A percentile compares a stretch with the other conserved stretches of the same genome.
These are phyloP conservation scores for Petrocephalus schoutedeni DNA, from an alignment of 2,797 vertebrate genomes.

Conservation along the genomic window DNA sequence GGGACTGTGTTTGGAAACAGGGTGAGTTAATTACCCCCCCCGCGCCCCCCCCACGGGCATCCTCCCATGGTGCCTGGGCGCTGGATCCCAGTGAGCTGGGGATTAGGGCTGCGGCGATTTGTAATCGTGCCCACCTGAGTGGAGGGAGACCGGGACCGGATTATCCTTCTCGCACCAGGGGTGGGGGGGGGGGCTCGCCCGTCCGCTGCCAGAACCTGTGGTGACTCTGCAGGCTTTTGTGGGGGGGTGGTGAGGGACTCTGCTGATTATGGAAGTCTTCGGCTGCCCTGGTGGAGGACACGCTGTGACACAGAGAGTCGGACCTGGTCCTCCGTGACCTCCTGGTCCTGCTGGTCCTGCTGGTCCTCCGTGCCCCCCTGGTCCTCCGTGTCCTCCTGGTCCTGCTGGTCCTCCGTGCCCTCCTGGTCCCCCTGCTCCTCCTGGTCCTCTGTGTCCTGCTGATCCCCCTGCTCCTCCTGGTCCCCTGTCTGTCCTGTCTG, in stretches of 20 bases:
- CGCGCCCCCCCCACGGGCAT: slow-evolving; percentile 43
- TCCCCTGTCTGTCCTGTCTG: no score
- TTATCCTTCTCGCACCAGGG: slow-evolving; percentile 23
- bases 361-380: not conserved
- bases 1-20: slow-evolving; percentile 61
- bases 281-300: not conserved
- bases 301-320: not conserved
- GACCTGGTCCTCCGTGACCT: not conserved
- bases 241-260: not conserved
- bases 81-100: slow-evolving; percentile 58
- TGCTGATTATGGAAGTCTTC: not conserved
- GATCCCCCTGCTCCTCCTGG: not conserved
- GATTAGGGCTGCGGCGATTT: slow-evolving; percentile 50
- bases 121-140: slow-evolving; percentile 57
- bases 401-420: not conserved
- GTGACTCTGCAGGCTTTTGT: not conserved
- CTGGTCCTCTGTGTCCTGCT: not conserved
- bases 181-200: slow-evolving; percentile 28
- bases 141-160: slow-evolving; percentile 6
- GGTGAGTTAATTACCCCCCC: slow-evolving; percentile 53
- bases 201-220: not conserved
- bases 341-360: not conserved
- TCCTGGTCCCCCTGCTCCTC: not conserved
- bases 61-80: slow-evolving; percentile 30
- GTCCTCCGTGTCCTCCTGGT: not conserved